phyloP scores from a whole-genome alignment of 1,140 invertebrate species.

The Eufriesea mexicana region DNA sequence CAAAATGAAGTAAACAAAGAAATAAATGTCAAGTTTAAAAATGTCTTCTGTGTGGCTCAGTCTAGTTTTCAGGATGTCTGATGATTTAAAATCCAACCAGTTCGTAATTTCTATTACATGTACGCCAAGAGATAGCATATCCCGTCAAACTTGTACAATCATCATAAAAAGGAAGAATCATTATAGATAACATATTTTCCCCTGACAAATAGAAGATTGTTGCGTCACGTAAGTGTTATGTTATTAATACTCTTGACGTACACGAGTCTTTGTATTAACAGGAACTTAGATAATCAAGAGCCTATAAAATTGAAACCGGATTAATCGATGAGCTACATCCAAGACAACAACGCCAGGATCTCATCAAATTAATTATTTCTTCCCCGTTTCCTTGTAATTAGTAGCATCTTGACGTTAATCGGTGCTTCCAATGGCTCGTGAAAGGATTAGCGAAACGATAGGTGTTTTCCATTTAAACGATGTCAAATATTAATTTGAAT shows the following conservation, averaged over 20 bases:
- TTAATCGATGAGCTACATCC: neutral
- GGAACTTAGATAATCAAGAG: neutral
- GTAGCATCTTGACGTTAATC: constrained; percentile 4
- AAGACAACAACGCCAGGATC: neutral
- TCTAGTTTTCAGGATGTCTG: neutral
- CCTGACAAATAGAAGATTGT: neutral
- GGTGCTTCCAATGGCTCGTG: neutral
- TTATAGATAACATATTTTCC: no score
- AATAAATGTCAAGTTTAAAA: no score
- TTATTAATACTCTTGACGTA: neutral
- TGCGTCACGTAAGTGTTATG: neutral
- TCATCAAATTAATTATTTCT: constrained; percentile 26
- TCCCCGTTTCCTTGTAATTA: neutral
- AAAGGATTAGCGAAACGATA: neutral
- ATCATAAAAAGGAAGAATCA: neutral
- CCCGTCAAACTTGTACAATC: neutral
- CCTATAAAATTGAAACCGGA: neutral
- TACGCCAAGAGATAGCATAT: no score
- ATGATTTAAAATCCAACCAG: neutral
- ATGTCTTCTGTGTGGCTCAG: neutral
- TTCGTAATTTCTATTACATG: neutral
- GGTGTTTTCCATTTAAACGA: neutral
- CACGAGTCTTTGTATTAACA: neutral
- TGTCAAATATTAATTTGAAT: neutral
- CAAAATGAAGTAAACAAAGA: no score